Evolutionary conservation across 2,113 vertebrate species (phyloP).

Genomic region (Hippopotamus amphibius): DNA sequence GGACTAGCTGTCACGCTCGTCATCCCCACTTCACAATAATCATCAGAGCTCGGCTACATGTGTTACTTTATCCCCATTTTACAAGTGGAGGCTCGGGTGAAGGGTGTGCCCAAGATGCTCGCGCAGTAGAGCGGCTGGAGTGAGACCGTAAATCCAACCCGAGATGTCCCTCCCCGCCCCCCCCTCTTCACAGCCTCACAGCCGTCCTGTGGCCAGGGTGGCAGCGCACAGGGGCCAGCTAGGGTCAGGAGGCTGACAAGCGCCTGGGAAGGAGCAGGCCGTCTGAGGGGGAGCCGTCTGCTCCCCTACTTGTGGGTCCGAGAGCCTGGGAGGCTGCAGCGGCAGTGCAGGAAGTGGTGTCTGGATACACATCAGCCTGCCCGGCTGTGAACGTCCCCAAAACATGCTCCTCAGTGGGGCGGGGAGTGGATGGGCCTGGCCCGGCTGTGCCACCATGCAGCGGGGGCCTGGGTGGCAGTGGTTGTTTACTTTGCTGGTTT

Average conservation of each 20-base stretch:
- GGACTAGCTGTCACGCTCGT: too few species aligned
- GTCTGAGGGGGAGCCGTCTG: background rate
- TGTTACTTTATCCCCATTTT: background rate
- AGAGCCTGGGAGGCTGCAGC: background rate
- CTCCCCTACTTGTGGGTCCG: background rate
- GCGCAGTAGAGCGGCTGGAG: too few species aligned
- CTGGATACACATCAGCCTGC: background rate
- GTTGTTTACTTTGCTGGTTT: background rate
- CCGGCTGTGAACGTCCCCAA: background rate
- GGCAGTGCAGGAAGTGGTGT: background rate
- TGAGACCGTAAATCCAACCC: background rate
- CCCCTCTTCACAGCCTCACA: fast-evolving
- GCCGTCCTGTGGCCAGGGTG: background rate
- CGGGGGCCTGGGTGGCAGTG: background rate
- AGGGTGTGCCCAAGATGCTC: background rate
- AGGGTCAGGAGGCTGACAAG: background rate
- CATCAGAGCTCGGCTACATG: fast-evolving
- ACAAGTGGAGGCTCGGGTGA: background rate
- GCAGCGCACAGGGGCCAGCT: background rate
- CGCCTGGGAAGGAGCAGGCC: fast-evolving
- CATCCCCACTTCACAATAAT: fast-evolving
- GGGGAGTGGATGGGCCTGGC: too few species aligned
- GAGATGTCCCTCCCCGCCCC: fast-evolving
- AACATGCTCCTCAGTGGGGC: background rate
- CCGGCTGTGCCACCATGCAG: fast-evolving